Evolutionary conservation across 2,113 vertebrate genomes (phyloP), one percentile per base, ranked within the genome.

Genomic region (Colaptes auratus): DNA sequence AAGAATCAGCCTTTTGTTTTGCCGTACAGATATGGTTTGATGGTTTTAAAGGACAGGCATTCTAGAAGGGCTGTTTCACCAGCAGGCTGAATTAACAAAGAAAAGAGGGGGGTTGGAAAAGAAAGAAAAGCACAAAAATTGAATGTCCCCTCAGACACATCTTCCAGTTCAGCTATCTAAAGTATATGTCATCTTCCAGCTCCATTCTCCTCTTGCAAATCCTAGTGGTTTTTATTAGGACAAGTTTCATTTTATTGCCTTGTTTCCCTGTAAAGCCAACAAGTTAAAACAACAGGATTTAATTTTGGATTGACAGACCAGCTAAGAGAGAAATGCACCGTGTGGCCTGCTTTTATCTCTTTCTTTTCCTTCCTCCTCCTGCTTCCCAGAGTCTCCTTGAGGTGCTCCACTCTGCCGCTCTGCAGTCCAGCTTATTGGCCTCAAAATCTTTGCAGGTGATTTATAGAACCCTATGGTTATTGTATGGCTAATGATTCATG

Each of bases 251-350:
- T 95, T 97, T 93, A 97, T 86, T 90, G 92, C 89, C 87, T 82
- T 89, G 88, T 94, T 96, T 97, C 96, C 96, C 91, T 85, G 71
- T 69, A 87, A 93, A 95, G 81, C 81, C 87, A 92, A 86, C 73
- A 93, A 95, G 90, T 97, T 93, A 88, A 96, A 96, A 89, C 86
- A 96, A 95, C 90, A 94, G 96, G 90, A 89, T 93, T 96, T 90
- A 90, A 83, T 95, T 95, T 95, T 76, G 78, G 53, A 92, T 90
- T 87, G 88, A 83, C 90, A 61, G 93, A 91, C 89, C 79, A 85
- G 82, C 79, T 64, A 48, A 66, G 77, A 82, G 77, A 70, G 42
- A 88, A 56, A 81, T 46, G 60, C 72, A 74, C 59, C 2, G 2
- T n/a, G 52, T 52, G 23, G 24, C 67, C 60, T 3, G 1, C 80